Evolutionary conservation across 2,797 vertebrate genomes (phyloP), one percentile per base, ranked within the genome.

Genomic region (Pygocentrus nattereri): DNA sequence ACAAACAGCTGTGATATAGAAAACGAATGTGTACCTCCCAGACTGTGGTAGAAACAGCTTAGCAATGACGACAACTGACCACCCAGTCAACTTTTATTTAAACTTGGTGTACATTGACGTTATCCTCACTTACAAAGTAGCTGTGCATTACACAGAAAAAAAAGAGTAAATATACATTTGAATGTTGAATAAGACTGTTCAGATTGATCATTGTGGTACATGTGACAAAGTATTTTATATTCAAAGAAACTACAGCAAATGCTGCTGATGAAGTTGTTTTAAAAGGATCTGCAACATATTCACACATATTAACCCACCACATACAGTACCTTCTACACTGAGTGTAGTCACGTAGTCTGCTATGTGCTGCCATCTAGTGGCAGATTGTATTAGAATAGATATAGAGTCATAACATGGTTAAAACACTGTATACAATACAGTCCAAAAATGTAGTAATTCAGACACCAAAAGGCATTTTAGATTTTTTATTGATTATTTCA

Each of bases 311-410:
- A 50, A 47, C n/a, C 13, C 19, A 65, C 34, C 62, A 65, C 11
- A 64, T 30, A n/a, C n/a, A n/a, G n/a, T n/a, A 31, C 49, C 30
- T n/a, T 84, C 5, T 74, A 62, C 21, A 62, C 27, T 34, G 3
- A 59, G 16, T 10, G 27, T 67, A 64, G 15, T 18, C 64, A 61
- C 19, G 56, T 76, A 67, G 30, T 19, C 49, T 79, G 72, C 31
- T 11, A 25, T 76, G 34, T 76, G 77, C 78, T 84, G 65, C 73
- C 77, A 64, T 84, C 82, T 84, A 56, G 56, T 65, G 82, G 56
- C 23, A 38, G 12, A n/a, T 1, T 41, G 23, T 54, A 50, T 21
- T 76, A 49, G n/a, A n/a, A n/a, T n/a, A n/a, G n/a, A n/a, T n/a
- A n/a, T n/a, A n/a, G n/a, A n/a, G n/a, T n/a, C 50, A 27, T 4